Evolutionary conservation across 2,113 vertebrate genomes (phyloP), one percentile per base, ranked within the genome.

Genomic region (Pachypanchax playfairii): DNA sequence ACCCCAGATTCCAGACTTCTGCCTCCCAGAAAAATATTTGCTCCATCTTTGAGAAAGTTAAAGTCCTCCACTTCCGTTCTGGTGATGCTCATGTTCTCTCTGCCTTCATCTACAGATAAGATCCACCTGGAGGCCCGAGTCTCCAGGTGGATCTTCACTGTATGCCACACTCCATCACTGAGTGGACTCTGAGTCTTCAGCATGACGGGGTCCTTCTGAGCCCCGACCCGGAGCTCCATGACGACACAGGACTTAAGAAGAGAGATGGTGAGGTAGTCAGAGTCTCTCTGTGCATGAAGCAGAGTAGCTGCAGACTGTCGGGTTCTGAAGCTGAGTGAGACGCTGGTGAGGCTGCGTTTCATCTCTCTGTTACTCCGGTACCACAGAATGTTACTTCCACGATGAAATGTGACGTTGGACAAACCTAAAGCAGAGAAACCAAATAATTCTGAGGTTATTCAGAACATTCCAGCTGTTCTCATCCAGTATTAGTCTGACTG

Each of bases 161-260:
- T 87, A 61, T 95, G 94, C 96, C 96, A 96, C 0, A 59, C 67
- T 26, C 92, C 94, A 4, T 98, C 91, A 4, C 69, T 94, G 67
- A 96, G 75, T 0, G 73, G 7, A 17, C 29, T 93, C 8, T 26
- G 52, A 9, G 95, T 53, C 2, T 58, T 89, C 56, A 93, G 31
- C 10, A 39, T 66, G 1, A 61, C 48, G 62, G 90, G 65, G 65
- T 62, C 81, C 61, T 88, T 81, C 21, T 87, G 80, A 0, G 88
- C 43, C 79, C 73, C 87, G 0, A 88, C 90, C 72, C 87, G 91
- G 38, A 95, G 25, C 11, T 94, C 92, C 57, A 96, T 85, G 20
- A 87, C 28, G 36, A 96, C 51, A 15, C 72, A 90, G 54, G 93
- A 91, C 15, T 93, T 81, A 31, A 84, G 88, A 43, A 97, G 79